Percentiles rank a stretch among this genome's conserved stretches.
Conservation (phyloP, 2,113 vertebrate genomes). For the Sinocyclocheilus grahami region DNA sequence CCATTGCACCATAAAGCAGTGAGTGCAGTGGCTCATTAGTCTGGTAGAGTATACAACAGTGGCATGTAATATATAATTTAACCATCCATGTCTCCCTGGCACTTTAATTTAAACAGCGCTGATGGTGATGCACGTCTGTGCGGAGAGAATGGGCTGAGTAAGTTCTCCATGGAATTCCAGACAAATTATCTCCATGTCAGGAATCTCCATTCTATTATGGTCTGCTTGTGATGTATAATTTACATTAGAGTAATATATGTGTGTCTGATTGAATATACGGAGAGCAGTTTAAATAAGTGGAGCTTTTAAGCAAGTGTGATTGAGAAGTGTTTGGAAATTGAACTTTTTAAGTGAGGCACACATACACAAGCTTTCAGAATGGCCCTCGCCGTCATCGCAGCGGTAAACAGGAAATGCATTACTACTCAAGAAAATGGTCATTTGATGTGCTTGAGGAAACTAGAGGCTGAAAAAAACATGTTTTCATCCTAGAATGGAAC, state of each 20-base stretch:
- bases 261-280: slow-evolving; percentile 24
- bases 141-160: neutral
- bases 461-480: slow-evolving; percentile 23
- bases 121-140: neutral
- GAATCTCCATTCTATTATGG: slow-evolving; percentile 35
- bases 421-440: neutral
- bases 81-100: slow-evolving; percentile 41
- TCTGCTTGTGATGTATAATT: slow-evolving; percentile 33
- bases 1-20: slow-evolving; percentile 8
- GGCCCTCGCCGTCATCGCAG: neutral
- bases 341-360: neutral
- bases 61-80: slow-evolving; percentile 45
- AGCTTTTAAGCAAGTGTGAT: slow-evolving; percentile 17
- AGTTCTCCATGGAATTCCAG: slow-evolving; percentile 12
- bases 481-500: slow-evolving; percentile 46
- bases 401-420: slow-evolving; percentile 31
- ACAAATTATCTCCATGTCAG: slow-evolving; percentile 42
- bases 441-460: slow-evolving; percentile 31
- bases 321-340: neutral
- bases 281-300: slow-evolving; percentile 25
- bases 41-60: slow-evolving; percentile 38
- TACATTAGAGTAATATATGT: slow-evolving; percentile 33
- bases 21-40: slow-evolving; percentile 34
- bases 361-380: neutral
- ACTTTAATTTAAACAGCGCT: slow-evolving; percentile 40